Percentiles rank a stretch among this genome's conserved stretches.
Evolutionary conservation across 2,888 invertebrate genomes (phyloP).

Genomic region (Synergus laeviventris): DNA sequence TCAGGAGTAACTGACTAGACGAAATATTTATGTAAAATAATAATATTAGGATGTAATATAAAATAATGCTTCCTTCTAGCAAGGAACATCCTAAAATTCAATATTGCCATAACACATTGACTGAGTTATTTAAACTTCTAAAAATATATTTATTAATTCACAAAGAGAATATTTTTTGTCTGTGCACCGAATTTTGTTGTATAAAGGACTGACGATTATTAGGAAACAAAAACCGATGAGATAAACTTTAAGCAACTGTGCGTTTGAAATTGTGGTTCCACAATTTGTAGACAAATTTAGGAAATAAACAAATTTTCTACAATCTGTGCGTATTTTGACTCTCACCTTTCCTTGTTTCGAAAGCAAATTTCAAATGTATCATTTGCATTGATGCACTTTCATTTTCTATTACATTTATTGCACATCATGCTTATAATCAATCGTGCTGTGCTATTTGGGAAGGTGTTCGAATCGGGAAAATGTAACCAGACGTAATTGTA

Average conservation of each 20-base stretch:
- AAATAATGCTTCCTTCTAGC: neutral
- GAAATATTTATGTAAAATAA: neutral
- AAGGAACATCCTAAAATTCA: conserved; percentile 3
- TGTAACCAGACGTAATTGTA: neutral
- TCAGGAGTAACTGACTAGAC: neutral
- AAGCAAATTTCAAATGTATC: neutral
- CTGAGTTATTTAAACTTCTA: neutral
- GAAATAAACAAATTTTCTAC: conserved; percentile 37
- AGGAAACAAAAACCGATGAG: conserved; percentile 9
- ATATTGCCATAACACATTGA: neutral
- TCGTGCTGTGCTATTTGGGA: conserved; percentile 5
- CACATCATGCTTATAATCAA: conserved; percentile 34
- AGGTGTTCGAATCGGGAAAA: neutral
- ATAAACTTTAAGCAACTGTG: conserved; percentile 23
- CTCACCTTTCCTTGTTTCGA: neutral
- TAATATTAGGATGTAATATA: neutral
- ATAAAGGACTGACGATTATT: conserved; percentile 12
- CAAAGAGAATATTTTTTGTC: conserved; percentile 3
- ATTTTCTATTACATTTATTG: conserved; percentile 14
- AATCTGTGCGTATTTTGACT: conserved; percentile 10
- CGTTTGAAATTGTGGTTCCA: conserved; percentile 28
- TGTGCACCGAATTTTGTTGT: neutral
- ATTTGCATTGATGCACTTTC: neutral
- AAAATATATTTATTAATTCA: conserved; percentile 9
- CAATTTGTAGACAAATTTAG: conserved; percentile 37